Evolutionary conservation across 2,113 vertebrate species (phyloP).

Genomic region (Sisor rabdophorus): DNA sequence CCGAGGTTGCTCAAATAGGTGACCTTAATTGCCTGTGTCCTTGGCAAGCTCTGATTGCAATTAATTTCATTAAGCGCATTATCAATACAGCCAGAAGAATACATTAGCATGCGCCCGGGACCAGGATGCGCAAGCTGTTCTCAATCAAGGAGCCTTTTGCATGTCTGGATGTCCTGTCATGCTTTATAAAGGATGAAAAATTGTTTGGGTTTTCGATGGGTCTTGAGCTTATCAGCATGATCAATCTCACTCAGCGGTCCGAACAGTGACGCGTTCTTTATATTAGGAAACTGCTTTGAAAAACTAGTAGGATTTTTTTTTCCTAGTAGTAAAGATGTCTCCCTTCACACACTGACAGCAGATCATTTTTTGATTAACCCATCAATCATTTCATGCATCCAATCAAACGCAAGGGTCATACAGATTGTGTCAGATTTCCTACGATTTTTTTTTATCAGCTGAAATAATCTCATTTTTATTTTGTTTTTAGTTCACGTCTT

Average conservation of each 20-base stretch:
- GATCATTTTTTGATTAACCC: not conserved
- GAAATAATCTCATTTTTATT: no score
- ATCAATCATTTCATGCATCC: not conserved
- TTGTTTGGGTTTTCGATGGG: conserved; percentile 58
- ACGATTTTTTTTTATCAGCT: no score
- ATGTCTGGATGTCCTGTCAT: conserved; percentile 67
- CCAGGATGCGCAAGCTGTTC: conserved; percentile 69
- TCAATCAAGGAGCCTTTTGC: conserved; percentile 63
- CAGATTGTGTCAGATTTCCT: not conserved
- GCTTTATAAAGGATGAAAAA: conserved; percentile 76
- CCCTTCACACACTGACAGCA: not conserved
- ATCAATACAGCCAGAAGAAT: conserved; percentile 59
- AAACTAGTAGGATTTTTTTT: conserved; percentile 18
- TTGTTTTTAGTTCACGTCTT: not conserved
- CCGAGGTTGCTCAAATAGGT: conserved; percentile 67
- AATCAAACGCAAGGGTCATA: not conserved
- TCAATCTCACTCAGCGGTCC: conserved; percentile 73
- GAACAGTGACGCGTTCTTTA: conserved; percentile 65
- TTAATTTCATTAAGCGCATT: conserved; percentile 71
- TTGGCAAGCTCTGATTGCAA: conserved; percentile 55
- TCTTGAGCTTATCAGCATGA: conserved; percentile 59
- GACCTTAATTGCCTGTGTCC: conserved; percentile 66
- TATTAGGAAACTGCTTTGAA: conserved; percentile 32
- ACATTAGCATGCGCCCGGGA: conserved; percentile 68
- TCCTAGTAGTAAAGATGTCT: conserved; percentile 11